Evolutionary conservation across 2,797 vertebrate genomes (phyloP), one percentile per base, ranked within the genome.

Genomic region (Balearica regulorum): DNA sequence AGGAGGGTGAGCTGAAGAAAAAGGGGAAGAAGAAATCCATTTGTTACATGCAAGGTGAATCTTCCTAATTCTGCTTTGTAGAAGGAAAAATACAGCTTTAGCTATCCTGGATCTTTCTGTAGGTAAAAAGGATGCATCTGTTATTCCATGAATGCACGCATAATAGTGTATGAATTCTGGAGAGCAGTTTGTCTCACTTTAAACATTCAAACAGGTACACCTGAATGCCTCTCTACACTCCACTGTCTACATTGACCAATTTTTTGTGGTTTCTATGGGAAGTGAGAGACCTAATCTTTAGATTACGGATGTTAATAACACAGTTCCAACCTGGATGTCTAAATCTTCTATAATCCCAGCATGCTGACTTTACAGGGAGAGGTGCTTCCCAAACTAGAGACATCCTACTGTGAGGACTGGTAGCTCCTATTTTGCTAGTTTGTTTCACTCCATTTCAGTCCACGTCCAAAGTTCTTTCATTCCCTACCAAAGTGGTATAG

Each of bases 11-110:
- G 20, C 83, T 98, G 87, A 54, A 94, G 81, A 93, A 90, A 65
- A 3, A 26, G 3, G 46, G 46, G 80, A 83, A 64, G 55, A 98
- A 98, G 93, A 97, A 96, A 96, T 94, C 97, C 91, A 97, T 98
- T 91, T 87, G 98, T 65, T 94, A 91, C 75, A 70, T 98, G 5
- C 97, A 98, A 98, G 98, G 98, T 98, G 44, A 81, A 28, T 79
- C 20, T 79, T 71, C 31, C 57, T 64, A 35, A 41, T 48, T 53
- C 65, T 41, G 20, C 29, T 79, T 87, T 46, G 54, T 29, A 37
- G 39, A 31, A 54, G 61, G 69, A 54, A 55, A 57, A 53, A 37
- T 8, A 28, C n/a, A 25, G 13, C 13, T 68, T 35, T 51, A 60
- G 16, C 17, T 77, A 10, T 37, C 60, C 33, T 68, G 11, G 44